Percentiles rank a stretch among this genome's conserved stretches.
Conservation (phyloP, 2,797 vertebrate species). For the Anolis apletophallus region DNA sequence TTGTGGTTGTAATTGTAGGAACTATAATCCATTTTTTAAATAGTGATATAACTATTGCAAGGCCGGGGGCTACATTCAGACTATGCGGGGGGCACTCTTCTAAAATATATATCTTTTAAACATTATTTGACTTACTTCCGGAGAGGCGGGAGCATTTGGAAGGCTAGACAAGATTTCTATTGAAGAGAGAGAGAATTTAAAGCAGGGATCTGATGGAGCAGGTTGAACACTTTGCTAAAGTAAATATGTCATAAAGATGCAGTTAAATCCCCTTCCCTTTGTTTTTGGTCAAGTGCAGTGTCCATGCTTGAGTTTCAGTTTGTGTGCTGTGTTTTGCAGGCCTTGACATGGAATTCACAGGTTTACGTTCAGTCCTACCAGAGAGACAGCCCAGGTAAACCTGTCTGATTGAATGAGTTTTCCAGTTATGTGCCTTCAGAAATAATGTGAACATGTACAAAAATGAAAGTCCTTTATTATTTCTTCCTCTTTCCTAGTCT, state of each 20-base stretch:
- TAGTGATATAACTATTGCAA: too few relatives aligned
- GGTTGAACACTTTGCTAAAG: too few relatives aligned
- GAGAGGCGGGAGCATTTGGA: too few relatives aligned
- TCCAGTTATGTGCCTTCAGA: neutral
- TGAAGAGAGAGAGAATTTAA: too few relatives aligned
- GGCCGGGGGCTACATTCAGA: too few relatives aligned
- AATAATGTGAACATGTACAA: neutral
- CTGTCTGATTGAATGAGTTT: neutral
- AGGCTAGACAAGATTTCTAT: too few relatives aligned
- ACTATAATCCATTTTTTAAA: neutral
- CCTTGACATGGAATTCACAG: slow-evolving; percentile 79
- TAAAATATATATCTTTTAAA: too few relatives aligned
- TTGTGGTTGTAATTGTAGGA: too few relatives aligned
- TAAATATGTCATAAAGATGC: neutral
- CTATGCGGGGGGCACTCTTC: too few relatives aligned
- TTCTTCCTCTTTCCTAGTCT: slow-evolving; percentile 58
- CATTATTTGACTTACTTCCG: neutral
- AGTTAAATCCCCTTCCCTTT: neutral
- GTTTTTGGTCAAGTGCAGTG: fast-evolving
- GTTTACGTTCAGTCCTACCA: slow-evolving; percentile 64
- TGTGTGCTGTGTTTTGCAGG: slow-evolving; percentile 54
- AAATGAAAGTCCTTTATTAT: neutral
- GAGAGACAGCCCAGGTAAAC: slow-evolving; percentile 73
- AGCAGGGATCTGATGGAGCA: too few relatives aligned
- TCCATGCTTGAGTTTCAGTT: neutral